A percentile compares a stretch with the other conserved stretches of the same genome.
phyloP scores from a whole-genome alignment of 1,140 invertebrate species.

The Trissolcus basalis region DNA sequence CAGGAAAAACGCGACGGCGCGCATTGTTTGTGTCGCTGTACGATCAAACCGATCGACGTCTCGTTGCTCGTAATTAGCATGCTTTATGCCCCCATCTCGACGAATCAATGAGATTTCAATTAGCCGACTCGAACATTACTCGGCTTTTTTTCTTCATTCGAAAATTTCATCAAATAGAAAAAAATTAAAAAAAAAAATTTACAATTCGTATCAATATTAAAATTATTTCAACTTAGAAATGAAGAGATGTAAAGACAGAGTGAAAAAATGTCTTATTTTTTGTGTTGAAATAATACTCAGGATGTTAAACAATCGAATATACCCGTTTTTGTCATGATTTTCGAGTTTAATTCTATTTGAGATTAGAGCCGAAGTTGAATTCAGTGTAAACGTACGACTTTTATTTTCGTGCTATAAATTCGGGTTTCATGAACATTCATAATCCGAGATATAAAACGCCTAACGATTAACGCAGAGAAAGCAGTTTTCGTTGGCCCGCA shows the following conservation, averaged over 20 bases:
- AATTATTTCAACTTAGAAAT: too few species aligned
- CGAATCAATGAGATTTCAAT: slow-evolving; percentile 37
- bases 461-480: slow-evolving; percentile 12
- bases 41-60: slow-evolving; percentile 42
- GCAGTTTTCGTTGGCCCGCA: slow-evolving; percentile 12
- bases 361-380: too few species aligned
- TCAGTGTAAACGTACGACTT: neutral
- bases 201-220: too few species aligned
- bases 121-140: slow-evolving; percentile 29
- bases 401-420: slow-evolving; percentile 4
- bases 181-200: too few species aligned
- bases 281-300: too few species aligned
- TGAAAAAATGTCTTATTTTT: too few species aligned
- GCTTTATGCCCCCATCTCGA: slow-evolving; percentile 25
- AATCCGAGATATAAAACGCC: slow-evolving; percentile 5
- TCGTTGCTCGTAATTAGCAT: slow-evolving; percentile 41
- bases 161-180: too few species aligned
- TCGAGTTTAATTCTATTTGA: slow-evolving; percentile 7
- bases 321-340: neutral
- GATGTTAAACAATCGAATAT: too few species aligned
- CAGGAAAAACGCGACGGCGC: slow-evolving; percentile 27
- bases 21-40: slow-evolving; percentile 21
- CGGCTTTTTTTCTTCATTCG: slow-evolving; percentile 1
- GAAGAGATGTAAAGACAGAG: too few species aligned
- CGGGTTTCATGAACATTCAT: slow-evolving; percentile 15